Base-by-base conservation (phyloP, 2,113 vertebrate genomes). In the Myiagra hebetior region DNA sequence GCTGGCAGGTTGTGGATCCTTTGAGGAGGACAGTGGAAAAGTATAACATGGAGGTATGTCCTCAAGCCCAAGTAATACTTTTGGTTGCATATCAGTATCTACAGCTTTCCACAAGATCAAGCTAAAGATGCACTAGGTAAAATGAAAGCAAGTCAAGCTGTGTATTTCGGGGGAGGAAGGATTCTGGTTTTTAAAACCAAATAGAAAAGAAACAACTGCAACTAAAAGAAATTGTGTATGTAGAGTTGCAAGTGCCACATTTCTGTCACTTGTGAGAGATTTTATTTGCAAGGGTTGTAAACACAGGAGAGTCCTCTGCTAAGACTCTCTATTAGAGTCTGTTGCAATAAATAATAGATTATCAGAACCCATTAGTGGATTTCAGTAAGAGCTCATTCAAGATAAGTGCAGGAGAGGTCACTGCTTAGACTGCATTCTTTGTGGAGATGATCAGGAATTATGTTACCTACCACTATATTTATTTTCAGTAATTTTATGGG, bases 1-100 rank as follows among this genome's bases (percentile, higher is more conserved):
- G 99, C 98, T 99, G 99, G 99, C 99, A 99, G 98, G 99, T 99
- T 65, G 99, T 99, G 95, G 99, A 99, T 97, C 99, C 99, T 39
- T 98, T 99, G 94, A 99, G 98, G 97, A 99, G 99, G 97, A 99
- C 99, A 7, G 99, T 99, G 96, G 99, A 99, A 97, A 98, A 98
- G 92, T 99, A 99, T 98, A 99, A 99, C 98, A 98, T 99, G 98
- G 99, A 99, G 99, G 99, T 99, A 98, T 96, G 98, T 98, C 91
- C 83, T 90, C 59, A 72, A 85, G 72, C 28, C 82, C 85, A 77
- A 92, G 22, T 84, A 77, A 47, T 82, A 24, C 31, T 84, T 70
- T 22, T 7, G 59, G 59, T 77, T 80, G 16, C 28, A 1, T 88
- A 63, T 88, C 35, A 69, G 28, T 85, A 85, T 83, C 57, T 89